Evolutionary conservation across 2,113 vertebrate genomes (phyloP), one percentile per base, ranked within the genome.

Genomic region (Eretmochelys imbricata): DNA sequence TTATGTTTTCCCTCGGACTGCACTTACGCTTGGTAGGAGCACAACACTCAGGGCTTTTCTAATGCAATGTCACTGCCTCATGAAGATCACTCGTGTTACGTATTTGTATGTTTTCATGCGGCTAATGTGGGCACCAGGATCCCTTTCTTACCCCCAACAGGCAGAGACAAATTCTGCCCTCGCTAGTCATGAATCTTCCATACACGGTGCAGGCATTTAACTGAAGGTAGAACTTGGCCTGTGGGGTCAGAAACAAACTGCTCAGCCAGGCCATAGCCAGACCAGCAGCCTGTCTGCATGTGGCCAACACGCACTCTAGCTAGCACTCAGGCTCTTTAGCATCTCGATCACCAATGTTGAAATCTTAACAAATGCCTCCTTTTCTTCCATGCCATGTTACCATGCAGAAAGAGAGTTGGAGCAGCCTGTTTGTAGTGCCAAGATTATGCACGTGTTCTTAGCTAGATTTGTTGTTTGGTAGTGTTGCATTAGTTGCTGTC

Each of bases 1-100:
- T 94, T 0, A 0, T 59, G 48, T 78, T 48, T 48, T 76, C 54
- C 19, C 1, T 0, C 1, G 1, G 13, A 69, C 24, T 31, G 49
- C 3, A 13, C 8, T 0, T 3, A 19, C 83, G 35, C 76, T 35
- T 38, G 82, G 49, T 13, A 42, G 69, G n/a, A 22, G 75, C 75
- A 0, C 17, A 8, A 10, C 24, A 9, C 51, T 12, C 6, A 3
- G 35, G 69, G 17, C 0, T 57, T 84, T 82, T 46, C 59, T 75
- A 7, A 2, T 55, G n/a, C 1, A 2, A 20, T 4, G 1, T 24
- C 57, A 9, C 51, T 31, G 22, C 65, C 17, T 38, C 91, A 84
- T 55, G 81, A 91, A 46, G 14, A 9, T 42, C 1, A 0, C 78
- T 89, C 72, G 54, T 87, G 35, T 20, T 31, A 8, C 46, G 29